Evolutionary conservation across 2,797 vertebrate species (phyloP).

Genomic region (Galaxias olidus): DNA sequence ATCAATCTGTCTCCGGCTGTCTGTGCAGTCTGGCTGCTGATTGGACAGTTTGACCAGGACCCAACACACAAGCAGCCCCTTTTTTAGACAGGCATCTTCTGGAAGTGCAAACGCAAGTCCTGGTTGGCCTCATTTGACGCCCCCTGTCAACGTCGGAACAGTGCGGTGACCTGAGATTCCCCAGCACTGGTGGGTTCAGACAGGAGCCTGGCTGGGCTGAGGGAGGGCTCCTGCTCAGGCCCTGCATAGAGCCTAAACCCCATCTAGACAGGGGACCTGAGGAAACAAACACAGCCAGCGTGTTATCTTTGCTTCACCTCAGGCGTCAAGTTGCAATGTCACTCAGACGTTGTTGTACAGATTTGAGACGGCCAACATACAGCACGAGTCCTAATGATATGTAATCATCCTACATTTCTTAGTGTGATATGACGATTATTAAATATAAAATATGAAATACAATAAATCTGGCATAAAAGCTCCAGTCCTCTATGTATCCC

Average conservation of each 20-base stretch:
- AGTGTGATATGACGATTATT: too few species aligned
- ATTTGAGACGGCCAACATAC: too few species aligned
- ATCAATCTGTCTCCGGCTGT: conserved; percentile 11
- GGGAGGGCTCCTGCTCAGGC: neutral
- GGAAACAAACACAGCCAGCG: too few species aligned
- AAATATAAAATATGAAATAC: too few species aligned
- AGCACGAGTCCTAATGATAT: too few species aligned
- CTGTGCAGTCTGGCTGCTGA: conserved; percentile 3
- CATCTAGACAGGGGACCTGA: too few species aligned
- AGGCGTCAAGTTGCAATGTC: too few species aligned
- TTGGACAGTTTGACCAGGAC: conserved; percentile 24
- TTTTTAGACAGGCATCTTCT: conserved; percentile 12
- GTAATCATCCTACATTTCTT: too few species aligned
- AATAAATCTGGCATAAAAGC: too few species aligned
- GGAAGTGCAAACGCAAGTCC: conserved; percentile 23
- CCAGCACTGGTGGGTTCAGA: conserved; percentile 27
- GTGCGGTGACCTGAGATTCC: conserved; percentile 42
- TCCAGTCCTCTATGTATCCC: too few species aligned
- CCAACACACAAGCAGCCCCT: conserved; percentile 15
- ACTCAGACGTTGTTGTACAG: too few species aligned
- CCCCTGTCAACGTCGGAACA: conserved; percentile 25
- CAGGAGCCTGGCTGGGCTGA: neutral
- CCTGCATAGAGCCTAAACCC: neutral
- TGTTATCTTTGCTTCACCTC: too few species aligned
- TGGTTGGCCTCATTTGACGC: conserved; percentile 23